A percentile compares a stretch with the other conserved stretches of the same genome.
These are phyloP conservation scores for honey bee (Apis mellifera) DNA, from an alignment of 1,140 invertebrate species.

Conservation along the genomic window DNA sequence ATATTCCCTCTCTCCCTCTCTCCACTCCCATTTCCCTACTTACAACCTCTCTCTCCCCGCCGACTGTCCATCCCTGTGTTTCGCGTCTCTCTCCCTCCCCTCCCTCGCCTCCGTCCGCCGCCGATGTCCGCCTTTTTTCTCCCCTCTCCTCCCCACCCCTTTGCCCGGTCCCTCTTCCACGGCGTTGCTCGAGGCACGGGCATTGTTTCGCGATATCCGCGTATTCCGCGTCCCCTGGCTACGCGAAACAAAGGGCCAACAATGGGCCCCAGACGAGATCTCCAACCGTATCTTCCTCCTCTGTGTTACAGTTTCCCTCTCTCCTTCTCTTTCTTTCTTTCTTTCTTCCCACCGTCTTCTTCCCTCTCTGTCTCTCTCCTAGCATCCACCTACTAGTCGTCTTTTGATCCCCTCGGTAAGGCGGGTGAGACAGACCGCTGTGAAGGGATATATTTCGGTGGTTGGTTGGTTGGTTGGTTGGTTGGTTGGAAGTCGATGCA, in stretches of 20 bases:
- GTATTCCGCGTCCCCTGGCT: conserved; percentile 65
- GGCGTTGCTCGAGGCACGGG: conserved; percentile 70
- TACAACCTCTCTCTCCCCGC: conserved; percentile 1
- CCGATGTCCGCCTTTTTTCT: conserved; percentile 37
- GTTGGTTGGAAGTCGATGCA: conserved; percentile 23
- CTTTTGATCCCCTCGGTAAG: neutral
- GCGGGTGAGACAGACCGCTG: neutral
- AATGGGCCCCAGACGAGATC: conserved; percentile 55
- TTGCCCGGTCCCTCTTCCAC: conserved; percentile 52
- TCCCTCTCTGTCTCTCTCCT: neutral
- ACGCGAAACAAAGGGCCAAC: conserved; percentile 68
- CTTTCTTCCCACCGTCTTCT: neutral
- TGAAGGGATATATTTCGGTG: neutral
- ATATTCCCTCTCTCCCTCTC: neutral
- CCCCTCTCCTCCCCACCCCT: neutral
- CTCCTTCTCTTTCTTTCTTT: neutral
- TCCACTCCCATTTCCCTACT: neutral
- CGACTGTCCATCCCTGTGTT: conserved; percentile 23
- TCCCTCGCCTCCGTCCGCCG: conserved; percentile 1
- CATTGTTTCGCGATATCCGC: conserved; percentile 73
- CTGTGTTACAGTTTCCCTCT: conserved; percentile 22
- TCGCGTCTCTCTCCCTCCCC: conserved; percentile 29
- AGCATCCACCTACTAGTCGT: too few relatives aligned
- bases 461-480: too few relatives aligned
- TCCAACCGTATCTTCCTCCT: conserved; percentile 43